Percentiles rank a stretch among this genome's conserved stretches.
Evolutionary conservation across 2,888 invertebrate species (phyloP).

Genomic region (Campaea margaritaria): DNA sequence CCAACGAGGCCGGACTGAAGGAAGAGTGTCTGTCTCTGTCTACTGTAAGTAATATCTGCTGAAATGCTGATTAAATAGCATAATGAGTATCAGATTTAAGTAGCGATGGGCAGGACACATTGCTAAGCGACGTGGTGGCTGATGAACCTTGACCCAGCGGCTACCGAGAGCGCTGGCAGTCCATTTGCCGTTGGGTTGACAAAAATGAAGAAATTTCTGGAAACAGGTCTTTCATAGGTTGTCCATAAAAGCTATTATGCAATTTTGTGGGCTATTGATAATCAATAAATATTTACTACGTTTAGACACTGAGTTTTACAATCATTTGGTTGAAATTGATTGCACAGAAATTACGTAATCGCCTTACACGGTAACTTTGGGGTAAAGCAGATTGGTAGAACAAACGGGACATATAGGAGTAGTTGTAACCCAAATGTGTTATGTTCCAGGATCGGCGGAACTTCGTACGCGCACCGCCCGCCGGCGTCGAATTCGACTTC

Average conservation of each 20-base stretch:
- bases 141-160: background rate
- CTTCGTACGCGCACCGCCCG: conserved; percentile 98
- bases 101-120: background rate
- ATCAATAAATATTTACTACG: no score
- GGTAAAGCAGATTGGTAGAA: no score
- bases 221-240: no score
- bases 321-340: no score
- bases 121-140: background rate
- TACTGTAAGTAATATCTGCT: conserved; percentile 85
- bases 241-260: no score
- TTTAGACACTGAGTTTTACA: no score
- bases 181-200: no score
- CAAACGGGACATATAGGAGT: background rate
- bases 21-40: conserved; percentile 98
- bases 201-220: no score
- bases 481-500: conserved; percentile 97
- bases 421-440: background rate
- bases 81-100: background rate
- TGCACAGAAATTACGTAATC: no score
- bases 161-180: no score
- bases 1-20: conserved; percentile 97
- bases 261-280: no score
- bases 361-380: no score
- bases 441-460: conserved; percentile 95
- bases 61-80: background rate